phyloP scores from a whole-genome alignment of 2,113 vertebrate genomes.

The Erythrolamprus reginae region DNA sequence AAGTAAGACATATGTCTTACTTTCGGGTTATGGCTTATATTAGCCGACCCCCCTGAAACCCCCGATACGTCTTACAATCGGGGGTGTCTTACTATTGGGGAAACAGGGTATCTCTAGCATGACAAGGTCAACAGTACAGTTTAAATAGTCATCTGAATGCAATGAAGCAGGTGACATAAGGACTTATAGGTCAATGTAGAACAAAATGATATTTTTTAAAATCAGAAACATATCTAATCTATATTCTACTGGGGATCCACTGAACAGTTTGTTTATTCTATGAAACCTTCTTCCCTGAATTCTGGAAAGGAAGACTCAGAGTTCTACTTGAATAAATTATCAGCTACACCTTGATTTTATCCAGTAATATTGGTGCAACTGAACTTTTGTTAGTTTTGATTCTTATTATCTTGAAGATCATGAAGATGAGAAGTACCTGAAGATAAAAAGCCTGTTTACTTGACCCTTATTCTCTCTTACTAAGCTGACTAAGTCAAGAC shows the following conservation, averaged over 20 bases:
- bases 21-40: no score
- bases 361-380: background rate
- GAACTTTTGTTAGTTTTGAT: background rate
- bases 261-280: background rate
- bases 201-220: background rate
- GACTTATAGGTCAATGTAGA: background rate
- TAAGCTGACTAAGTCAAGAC: background rate
- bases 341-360: background rate
- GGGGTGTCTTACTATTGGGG: no score
- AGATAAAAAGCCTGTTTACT: background rate
- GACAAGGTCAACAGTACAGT: background rate
- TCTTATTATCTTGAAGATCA: background rate
- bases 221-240: background rate
- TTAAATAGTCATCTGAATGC: background rate
- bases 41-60: no score
- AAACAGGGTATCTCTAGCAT: background rate
- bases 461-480: background rate
- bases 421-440: background rate
- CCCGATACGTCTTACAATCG: no score
- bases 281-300: background rate
- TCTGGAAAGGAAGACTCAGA: background rate
- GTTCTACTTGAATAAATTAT: background rate
- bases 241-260: background rate
- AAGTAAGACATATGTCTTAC: no score
- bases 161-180: background rate